Evolutionary conservation across 2,888 invertebrate species (phyloP).

Genomic region (Blastobasis lacticolella): DNA sequence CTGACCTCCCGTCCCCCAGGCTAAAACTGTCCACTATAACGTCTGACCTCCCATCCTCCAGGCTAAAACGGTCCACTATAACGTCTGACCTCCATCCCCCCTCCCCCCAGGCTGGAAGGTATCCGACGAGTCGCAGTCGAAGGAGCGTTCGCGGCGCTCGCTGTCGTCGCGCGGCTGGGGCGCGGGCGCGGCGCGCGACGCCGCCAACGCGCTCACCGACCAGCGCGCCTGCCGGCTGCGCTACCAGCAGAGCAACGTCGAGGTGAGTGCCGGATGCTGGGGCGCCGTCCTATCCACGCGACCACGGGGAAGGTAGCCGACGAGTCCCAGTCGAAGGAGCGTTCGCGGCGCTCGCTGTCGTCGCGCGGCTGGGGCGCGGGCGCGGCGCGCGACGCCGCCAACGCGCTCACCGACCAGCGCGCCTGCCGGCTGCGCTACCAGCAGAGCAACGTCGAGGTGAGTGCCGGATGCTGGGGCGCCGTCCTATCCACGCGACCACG

Average conservation of each 20-base stretch:
- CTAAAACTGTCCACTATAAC: too few relatives aligned
- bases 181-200: conserved; percentile 69
- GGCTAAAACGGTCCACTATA: too few relatives aligned
- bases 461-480: too few relatives aligned
- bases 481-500: neutral
- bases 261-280: too few relatives aligned
- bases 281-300: neutral
- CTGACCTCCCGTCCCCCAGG: too few relatives aligned
- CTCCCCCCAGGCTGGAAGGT: conserved; percentile 93
- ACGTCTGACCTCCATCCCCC: too few relatives aligned
- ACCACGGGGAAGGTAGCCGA: conserved; percentile 86
- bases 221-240: conserved; percentile 83
- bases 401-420: conserved; percentile 77
- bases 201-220: conserved; percentile 77
- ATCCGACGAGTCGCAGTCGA: conserved; percentile 79
- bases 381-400: conserved; percentile 76
- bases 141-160: conserved; percentile 77
- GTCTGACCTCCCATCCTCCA: too few relatives aligned
- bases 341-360: conserved; percentile 76
- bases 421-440: conserved; percentile 89
- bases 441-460: conserved; percentile 90
- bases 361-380: conserved; percentile 69
- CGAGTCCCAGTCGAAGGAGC: conserved; percentile 75
- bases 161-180: conserved; percentile 74
- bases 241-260: conserved; percentile 94